Conservation (phyloP, 2,113 vertebrate species). For the Sturnus vulgaris region DNA sequence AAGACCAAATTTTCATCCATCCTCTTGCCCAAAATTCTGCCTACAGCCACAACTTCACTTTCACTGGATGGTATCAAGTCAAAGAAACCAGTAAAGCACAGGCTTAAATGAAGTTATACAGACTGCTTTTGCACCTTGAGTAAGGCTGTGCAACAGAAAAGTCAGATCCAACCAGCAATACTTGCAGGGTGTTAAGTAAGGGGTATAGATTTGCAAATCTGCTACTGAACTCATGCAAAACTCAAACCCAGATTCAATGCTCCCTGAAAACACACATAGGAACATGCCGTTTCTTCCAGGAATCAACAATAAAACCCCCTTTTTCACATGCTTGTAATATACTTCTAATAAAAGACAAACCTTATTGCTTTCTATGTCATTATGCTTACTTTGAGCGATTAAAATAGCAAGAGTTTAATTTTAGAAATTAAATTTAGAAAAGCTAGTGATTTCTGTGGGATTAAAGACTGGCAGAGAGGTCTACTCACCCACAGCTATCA, state of each 20-base stretch:
- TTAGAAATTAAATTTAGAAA: neutral
- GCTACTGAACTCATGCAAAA: neutral
- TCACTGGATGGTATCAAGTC: neutral
- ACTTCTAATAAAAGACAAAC: neutral
- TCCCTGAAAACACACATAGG: neutral
- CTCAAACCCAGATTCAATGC: neutral
- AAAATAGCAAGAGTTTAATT: neutral
- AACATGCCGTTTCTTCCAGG: neutral
- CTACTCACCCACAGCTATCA: neutral
- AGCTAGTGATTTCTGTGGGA: neutral
- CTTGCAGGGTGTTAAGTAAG: neutral
- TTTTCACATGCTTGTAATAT: neutral
- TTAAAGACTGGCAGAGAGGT: neutral
- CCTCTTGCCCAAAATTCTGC: neutral
- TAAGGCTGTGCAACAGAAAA: neutral
- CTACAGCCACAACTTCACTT: neutral
- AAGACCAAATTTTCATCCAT: neutral
- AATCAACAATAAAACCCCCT: neutral
- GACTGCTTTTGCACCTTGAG: neutral
- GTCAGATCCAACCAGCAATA: neutral
- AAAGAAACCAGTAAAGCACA: neutral
- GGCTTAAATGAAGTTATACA: neutral
- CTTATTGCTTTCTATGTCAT: neutral
- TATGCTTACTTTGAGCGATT: neutral
- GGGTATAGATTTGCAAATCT: neutral